A percentile compares a stretch with the other conserved stretches of the same genome.
Conservation (phyloP, 2,797 vertebrate species). For the Vespertilio murinus region DNA sequence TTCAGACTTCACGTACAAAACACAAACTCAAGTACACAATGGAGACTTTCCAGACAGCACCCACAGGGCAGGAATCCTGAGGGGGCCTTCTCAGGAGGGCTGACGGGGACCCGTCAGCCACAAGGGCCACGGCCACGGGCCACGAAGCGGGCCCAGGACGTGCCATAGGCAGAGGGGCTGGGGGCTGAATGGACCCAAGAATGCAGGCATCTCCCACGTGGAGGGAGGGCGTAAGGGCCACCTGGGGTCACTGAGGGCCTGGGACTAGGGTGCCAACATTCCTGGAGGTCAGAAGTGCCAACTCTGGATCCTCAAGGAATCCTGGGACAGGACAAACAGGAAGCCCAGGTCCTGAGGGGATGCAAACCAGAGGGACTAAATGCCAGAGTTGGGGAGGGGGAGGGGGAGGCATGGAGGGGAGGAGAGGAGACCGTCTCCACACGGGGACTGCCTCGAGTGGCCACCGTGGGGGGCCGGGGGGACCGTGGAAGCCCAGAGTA, state of each 20-base stretch:
- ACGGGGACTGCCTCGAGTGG: background rate
- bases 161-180: background rate
- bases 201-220: background rate
- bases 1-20: background rate
- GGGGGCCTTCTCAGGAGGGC: background rate
- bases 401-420: rapidly evolving
- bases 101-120: background rate
- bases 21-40: background rate
- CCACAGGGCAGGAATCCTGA: background rate
- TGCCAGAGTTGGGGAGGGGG: background rate
- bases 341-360: background rate
- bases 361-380: background rate
- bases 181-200: background rate
- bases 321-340: background rate
- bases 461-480: background rate
- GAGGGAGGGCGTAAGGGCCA: background rate
- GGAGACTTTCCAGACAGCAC: background rate
- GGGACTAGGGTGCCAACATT: background rate
- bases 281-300: background rate
- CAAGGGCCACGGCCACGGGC: background rate
- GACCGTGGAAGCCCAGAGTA: background rate
- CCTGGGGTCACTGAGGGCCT: background rate
- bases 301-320: background rate
- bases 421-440: background rate
- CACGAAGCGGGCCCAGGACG: background rate